Percentiles rank a stretch among this genome's conserved stretches.
Evolutionary conservation across 2,888 invertebrate species (phyloP).

Genomic region (Nomada hirtipes): DNA sequence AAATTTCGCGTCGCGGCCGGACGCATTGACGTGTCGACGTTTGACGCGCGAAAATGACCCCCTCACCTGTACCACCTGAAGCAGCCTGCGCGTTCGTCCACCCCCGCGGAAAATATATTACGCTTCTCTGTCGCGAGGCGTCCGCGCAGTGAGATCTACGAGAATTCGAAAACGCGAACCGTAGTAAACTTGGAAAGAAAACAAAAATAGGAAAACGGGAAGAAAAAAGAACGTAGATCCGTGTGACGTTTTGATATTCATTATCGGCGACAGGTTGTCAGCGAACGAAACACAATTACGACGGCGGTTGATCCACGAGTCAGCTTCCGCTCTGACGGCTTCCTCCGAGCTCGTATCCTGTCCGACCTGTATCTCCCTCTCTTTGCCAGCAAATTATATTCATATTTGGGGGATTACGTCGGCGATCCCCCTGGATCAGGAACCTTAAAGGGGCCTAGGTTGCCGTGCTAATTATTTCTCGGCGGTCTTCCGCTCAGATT

Average conservation of each 20-base stretch:
- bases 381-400: slow-evolving; percentile 81
- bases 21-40: slow-evolving; percentile 34
- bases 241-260: slow-evolving; percentile 63
- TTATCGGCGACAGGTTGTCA: slow-evolving; percentile 70
- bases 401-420: slow-evolving; percentile 82
- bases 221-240: neutral
- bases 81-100: neutral
- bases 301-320: slow-evolving; percentile 65
- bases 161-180: neutral
- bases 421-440: slow-evolving; percentile 80
- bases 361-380: slow-evolving; percentile 51
- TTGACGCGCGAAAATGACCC: slow-evolving; percentile 42
- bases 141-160: slow-evolving; percentile 19
- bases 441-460: slow-evolving; percentile 78
- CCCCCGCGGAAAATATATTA: slow-evolving; percentile 21
- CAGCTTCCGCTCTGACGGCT: slow-evolving; percentile 50
- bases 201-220: neutral
- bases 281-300: slow-evolving; percentile 69
- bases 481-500: slow-evolving; percentile 76
- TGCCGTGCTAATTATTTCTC: slow-evolving; percentile 82
- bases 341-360: slow-evolving; percentile 54
- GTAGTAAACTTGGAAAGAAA: neutral
- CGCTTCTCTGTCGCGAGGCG: neutral
- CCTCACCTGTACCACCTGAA: neutral
- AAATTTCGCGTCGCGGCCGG: slow-evolving; percentile 29